Conservation (phyloP, 2,797 vertebrate species). For the Triplophysa bombifrons region DNA sequence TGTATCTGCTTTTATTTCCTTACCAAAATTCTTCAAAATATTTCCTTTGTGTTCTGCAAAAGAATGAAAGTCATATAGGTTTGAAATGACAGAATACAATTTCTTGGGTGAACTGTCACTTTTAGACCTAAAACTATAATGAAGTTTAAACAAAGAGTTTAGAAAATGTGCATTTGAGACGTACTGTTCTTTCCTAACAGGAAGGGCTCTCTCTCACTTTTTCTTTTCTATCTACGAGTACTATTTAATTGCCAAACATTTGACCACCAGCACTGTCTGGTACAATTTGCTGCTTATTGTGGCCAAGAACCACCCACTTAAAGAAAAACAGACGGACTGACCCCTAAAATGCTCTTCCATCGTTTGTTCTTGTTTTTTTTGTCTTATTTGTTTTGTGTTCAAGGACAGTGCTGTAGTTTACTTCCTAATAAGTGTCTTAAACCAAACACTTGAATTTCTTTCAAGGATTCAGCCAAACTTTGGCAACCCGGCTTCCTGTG, state of each 20-base stretch:
- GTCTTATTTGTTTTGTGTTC: neutral
- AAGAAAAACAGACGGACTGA: neutral
- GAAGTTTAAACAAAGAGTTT: no score
- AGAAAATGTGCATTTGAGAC: no score
- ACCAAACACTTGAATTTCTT: neutral
- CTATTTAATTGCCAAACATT: neutral
- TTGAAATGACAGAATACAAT: no score
- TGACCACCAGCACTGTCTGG: conserved; percentile 11
- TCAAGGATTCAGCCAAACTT: neutral
- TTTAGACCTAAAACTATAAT: no score
- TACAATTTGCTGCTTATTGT: neutral
- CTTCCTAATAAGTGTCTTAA: neutral
- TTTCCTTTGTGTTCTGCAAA: no score
- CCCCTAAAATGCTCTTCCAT: neutral
- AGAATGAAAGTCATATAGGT: no score
- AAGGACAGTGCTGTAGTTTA: neutral
- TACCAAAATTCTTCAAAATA: no score
- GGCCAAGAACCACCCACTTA: neutral
- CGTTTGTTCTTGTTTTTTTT: neutral
- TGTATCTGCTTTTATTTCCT: no score
- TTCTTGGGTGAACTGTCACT: no score
- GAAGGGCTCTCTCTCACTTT: neutral
- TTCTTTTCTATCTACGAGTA: neutral
- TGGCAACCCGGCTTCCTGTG: neutral
- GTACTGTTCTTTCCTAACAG: no score